phyloP scores from a whole-genome alignment of 2,888 invertebrate species.

The Agrochola litura region DNA sequence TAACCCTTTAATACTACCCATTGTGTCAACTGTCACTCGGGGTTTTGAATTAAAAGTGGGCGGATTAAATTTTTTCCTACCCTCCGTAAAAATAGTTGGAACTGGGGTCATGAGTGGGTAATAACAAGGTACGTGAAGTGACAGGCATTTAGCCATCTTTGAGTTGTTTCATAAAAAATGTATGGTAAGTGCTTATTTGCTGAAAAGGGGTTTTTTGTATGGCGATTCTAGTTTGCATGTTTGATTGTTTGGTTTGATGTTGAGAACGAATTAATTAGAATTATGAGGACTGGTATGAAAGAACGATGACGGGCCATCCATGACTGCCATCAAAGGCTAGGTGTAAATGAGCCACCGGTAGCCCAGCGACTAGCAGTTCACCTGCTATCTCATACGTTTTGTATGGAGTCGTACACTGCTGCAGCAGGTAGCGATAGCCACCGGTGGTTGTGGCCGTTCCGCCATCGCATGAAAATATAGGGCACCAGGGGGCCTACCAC shows the following conservation, averaged over 20 bases:
- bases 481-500: too few species aligned
- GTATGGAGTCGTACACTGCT: too few species aligned
- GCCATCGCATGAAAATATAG: background rate
- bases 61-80: conserved; percentile 77
- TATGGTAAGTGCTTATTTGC: conserved; percentile 49
- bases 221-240: conserved; percentile 46
- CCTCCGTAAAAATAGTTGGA: conserved; percentile 74
- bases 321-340: too few species aligned
- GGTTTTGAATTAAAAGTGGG: conserved; percentile 87
- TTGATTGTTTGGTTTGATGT: conserved; percentile 32
- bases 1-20: conserved; percentile 85
- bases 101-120: conserved; percentile 83
- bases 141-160: conserved; percentile 82
- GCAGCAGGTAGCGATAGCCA: too few species aligned
- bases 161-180: conserved; percentile 58
- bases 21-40: conserved; percentile 89
- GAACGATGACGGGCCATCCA: background rate
- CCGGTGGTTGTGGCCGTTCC: too few species aligned
- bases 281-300: background rate
- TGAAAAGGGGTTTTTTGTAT: conserved; percentile 47
- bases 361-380: too few species aligned
- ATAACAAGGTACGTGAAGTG: conserved; percentile 82
- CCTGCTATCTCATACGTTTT: too few species aligned
- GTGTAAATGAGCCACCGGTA: too few species aligned
- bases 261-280: conserved; percentile 17